Base-by-base conservation (phyloP, 2,113 vertebrate species). In the Nicator chloris region DNA sequence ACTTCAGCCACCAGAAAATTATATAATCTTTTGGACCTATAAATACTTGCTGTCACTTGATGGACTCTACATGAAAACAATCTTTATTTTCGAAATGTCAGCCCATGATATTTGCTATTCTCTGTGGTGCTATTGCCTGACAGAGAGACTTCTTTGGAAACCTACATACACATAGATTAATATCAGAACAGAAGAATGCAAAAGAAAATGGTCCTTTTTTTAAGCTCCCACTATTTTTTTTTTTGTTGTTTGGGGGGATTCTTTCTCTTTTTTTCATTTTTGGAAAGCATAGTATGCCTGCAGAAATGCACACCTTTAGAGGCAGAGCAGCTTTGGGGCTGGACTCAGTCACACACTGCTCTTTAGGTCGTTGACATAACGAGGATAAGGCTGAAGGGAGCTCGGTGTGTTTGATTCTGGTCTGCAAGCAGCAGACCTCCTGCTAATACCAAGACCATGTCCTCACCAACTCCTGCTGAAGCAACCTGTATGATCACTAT, bases 401-500 rank as follows among this genome's bases (percentile, higher is more conserved):
- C 10, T 60, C 54, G 30, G 15, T 28, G 26, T 50, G 28, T 27
- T 56, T 66, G 59, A 57, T 54, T 50, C 42, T 70, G 11, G 4
- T 57, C 33, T 68, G 35, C 26, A 71, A 47, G 39, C 68, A 60
- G 35, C 44, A 81, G 30, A 30, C 0, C 3, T 79, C 28, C 45
- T 73, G 33, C 9, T 40, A 61, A 57, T 9, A 18, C 12, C 49
- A 35, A 33, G 49, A 56, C 40, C 6, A 10, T 5, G 2, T 42
- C 30, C 30, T 82, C 30, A 39, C 7, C 53, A 81, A 72, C 7
- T 49, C 33, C 31, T 19, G 18, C 39, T 69, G 31, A 72, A 72
- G 16, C 7, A 57, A 26, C 1, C 61, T 56, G 3, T 33, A 22
- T 56, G 31, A 66, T 30, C 1, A 0, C 6, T 56, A 15, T 47